Conservation (phyloP, 2,797 vertebrate species). For the Eurystomus glaucurus region DNA sequence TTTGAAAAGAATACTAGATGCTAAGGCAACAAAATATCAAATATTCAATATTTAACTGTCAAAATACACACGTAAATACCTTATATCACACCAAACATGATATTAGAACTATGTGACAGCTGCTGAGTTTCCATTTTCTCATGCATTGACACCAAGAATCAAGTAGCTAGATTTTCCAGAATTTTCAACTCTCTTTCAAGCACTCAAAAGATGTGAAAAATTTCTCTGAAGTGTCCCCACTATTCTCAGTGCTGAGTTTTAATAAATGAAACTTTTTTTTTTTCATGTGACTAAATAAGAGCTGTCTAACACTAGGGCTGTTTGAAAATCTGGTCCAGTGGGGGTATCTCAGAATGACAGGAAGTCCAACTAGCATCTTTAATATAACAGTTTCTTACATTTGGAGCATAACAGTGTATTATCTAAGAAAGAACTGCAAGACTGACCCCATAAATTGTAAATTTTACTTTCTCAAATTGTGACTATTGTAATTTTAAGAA, state of each 20-base stretch:
- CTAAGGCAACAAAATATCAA: constrained; percentile 39
- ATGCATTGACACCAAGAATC: constrained; percentile 40
- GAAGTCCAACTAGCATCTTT: neutral
- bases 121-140: constrained; percentile 20
- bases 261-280: neutral
- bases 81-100: neutral
- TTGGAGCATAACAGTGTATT: neutral
- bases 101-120: constrained; percentile 46
- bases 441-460: neutral
- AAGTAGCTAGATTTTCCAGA: constrained; percentile 9
- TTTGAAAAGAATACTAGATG: constrained; percentile 55
- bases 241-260: neutral
- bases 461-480: neutral
- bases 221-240: neutral
- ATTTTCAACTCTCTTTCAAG: constrained; percentile 25
- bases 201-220: neutral
- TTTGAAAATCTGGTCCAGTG: neutral
- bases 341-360: neutral
- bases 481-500: neutral
- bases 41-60: neutral
- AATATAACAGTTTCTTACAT: neutral
- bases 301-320: neutral
- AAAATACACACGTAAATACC: neutral
- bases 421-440: neutral
- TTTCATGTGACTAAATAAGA: neutral